phyloP scores from a whole-genome alignment of 2,797 vertebrate species.

The Rhinoraja longicauda region DNA sequence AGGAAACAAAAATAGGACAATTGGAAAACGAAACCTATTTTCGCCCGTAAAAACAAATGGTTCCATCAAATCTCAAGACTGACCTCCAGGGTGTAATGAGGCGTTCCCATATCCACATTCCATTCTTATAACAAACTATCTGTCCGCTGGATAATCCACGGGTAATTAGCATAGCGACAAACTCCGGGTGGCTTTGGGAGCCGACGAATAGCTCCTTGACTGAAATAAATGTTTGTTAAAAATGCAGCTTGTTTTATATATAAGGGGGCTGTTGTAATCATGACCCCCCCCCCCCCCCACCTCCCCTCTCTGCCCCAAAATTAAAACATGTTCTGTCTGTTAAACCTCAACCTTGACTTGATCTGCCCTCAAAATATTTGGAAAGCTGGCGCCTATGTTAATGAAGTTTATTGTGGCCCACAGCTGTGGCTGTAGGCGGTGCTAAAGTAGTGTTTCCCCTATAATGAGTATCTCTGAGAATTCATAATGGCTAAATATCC shows the following conservation, averaged over 20 bases:
- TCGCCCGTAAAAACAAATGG: not conserved
- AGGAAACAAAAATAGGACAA: conserved; percentile 40
- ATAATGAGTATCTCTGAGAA: conserved; percentile 17
- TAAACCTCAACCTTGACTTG: conserved; percentile 26
- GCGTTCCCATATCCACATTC: not conserved
- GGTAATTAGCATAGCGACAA: conserved; percentile 25
- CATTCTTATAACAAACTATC: conserved; percentile 1
- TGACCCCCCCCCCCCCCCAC: no score
- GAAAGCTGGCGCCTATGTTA: conserved; percentile 34
- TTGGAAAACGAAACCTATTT: not conserved
- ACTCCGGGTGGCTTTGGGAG: not conserved
- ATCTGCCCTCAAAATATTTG: not conserved
- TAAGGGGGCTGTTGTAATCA: not conserved
- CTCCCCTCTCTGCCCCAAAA: not conserved
- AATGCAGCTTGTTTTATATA: not conserved
- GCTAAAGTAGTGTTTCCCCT: not conserved
- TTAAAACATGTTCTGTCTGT: not conserved
- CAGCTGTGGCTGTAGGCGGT: conserved; percentile 19
- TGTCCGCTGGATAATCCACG: not conserved
- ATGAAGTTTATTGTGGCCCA: conserved; percentile 33
- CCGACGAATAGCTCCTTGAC: no score
- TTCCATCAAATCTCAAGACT: not conserved
- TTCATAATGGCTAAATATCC: conserved; percentile 30
- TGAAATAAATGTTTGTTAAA: not conserved
- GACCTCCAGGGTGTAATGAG: not conserved